A percentile compares a stretch with the other conserved stretches of the same genome.
Conservation (phyloP, 2,113 vertebrate genomes). For the Herpailurus yagouaroundi region DNA sequence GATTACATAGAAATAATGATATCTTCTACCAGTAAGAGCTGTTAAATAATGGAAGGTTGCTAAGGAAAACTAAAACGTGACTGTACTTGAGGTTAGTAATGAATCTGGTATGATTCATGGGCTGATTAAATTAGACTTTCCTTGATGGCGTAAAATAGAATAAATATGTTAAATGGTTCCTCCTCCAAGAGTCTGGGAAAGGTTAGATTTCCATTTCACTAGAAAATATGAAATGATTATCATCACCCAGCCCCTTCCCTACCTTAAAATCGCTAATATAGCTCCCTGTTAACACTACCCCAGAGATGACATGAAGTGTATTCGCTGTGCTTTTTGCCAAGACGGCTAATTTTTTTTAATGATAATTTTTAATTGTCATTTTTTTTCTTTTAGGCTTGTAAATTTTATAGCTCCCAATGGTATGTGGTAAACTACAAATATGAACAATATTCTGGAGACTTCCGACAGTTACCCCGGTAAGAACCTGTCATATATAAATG, state of each 20-base stretch:
- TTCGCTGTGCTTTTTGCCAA: background rate
- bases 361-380: constrained; percentile 43
- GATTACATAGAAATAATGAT: background rate
- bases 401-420: constrained; percentile 96
- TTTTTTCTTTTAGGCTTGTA: constrained; percentile 91
- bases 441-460: constrained; percentile 95
- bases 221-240: background rate
- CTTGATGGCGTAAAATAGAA: constrained; percentile 7
- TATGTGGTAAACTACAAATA: constrained; percentile 96
- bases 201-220: constrained; percentile 22
- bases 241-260: background rate
- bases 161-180: constrained; percentile 26
- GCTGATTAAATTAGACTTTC: constrained; percentile 37
- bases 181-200: constrained; percentile 27
- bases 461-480: constrained; percentile 95
- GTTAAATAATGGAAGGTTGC: background rate
- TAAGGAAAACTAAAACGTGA: background rate
- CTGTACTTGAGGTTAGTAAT: background rate
- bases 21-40: background rate
- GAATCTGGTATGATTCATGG: background rate
- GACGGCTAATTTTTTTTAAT: background rate
- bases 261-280: background rate
- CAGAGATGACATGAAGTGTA: background rate
- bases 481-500: background rate
- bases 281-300: background rate